Evolutionary conservation across 2,113 vertebrate genomes (phyloP), one percentile per base, ranked within the genome.

Genomic region (Stomatorhinus ivindoensis): DNA sequence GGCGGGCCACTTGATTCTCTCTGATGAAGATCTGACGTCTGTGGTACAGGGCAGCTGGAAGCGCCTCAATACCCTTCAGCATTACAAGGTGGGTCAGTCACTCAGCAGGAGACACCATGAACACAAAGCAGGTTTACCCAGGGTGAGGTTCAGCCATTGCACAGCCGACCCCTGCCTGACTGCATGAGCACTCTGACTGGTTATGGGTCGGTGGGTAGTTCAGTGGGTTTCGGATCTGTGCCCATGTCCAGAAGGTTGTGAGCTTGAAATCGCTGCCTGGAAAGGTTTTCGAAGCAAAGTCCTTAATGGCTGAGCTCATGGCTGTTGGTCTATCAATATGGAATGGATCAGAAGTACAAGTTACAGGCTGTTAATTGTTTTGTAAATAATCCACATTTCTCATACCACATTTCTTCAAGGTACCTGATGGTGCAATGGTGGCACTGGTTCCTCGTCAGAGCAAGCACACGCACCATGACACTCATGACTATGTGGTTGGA

Each of bases 1-100:
- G 89, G 98, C 98, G 0, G 98, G 98, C 91, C 98, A 99, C 87
- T 96, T 99, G 46, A 98, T 99, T 91, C 95, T 99, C n/a, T 99
- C 98, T 0, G 98, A 99, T 15, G 98, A 99, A 92, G 98, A 99
- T 65, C 96, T 99, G 93, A 99, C 98, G 0, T 99, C 98, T 1
- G 97, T 98, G 3, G 95, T 98, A 19, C 98, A 99, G 91, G 98
- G 98, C 55, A 96, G 95, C 19, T 99, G 98, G 98, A 98, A 98
- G 88, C 97, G 98, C 19, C 95, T 99, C 55, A 99, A 99, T 87
- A 99, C 98, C 0, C 93, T 99, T 90, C 98, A 99, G 83, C 98
- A 99, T 92, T 99, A 99, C 91, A 99, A 99, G 98, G 98, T 98
- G 31, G 82, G 91, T 44, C 73, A 39, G 87, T 73, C 15, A 73